Percentiles rank a stretch among this genome's conserved stretches.
These are phyloP conservation scores for Eleginops maclovinus DNA, from an alignment of 2,113 vertebrate genomes.

Conservation along the genomic window DNA sequence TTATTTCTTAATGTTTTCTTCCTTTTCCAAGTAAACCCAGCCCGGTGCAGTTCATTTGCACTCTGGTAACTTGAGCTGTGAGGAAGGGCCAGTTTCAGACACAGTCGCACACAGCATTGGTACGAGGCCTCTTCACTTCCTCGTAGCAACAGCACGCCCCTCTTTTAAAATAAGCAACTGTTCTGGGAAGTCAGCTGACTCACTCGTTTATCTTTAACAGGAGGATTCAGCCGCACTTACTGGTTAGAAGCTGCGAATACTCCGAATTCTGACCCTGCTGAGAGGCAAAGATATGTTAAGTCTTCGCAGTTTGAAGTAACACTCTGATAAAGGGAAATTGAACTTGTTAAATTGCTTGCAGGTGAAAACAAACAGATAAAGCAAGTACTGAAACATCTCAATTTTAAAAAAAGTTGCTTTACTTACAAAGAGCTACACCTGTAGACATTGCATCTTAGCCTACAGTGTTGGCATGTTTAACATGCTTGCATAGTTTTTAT, in stretches of 20 bases:
- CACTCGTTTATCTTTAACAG: slow-evolving; percentile 70
- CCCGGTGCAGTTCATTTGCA: neutral
- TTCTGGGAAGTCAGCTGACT: slow-evolving; percentile 80
- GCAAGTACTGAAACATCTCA: neutral
- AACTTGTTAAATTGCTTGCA: neutral
- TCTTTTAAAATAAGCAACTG: slow-evolving; percentile 75
- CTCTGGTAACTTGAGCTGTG: slow-evolving; percentile 54
- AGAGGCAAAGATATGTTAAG: slow-evolving; percentile 37
- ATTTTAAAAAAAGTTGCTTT: neutral
- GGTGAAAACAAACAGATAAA: neutral
- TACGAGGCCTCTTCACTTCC: slow-evolving; percentile 49
- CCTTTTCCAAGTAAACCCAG: neutral
- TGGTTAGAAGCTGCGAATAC: slow-evolving; percentile 41
- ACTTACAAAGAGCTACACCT: slow-evolving; percentile 20
- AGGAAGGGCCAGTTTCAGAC: slow-evolving; percentile 12
- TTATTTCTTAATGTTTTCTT: slow-evolving; percentile 7
- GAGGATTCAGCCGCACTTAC: neutral
- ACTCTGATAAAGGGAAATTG: neutral
- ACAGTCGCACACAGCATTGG: slow-evolving; percentile 55
- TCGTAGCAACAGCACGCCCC: slow-evolving; percentile 76
- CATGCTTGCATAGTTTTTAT: slow-evolving; percentile 18
- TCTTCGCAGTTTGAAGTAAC: neutral
- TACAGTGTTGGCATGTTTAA: slow-evolving; percentile 6
- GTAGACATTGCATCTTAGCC: slow-evolving; percentile 18
- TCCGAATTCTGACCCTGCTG: slow-evolving; percentile 56